Conservation (phyloP, 2,888 invertebrate species). For the Xestia rhomboidea region DNA sequence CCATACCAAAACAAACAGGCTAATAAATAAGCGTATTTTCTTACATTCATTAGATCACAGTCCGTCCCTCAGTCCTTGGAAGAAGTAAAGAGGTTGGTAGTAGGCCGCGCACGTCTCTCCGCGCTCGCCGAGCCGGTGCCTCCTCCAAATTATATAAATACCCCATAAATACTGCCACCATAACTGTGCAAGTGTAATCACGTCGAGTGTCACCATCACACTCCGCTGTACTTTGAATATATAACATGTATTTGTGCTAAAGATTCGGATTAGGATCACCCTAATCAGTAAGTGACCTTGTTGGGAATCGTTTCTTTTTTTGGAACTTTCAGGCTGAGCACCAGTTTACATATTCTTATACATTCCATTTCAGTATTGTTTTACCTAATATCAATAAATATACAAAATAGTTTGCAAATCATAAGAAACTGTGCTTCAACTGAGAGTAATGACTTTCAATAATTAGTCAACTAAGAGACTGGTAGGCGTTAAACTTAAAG, state of each 20-base stretch:
- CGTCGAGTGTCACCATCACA: conserved; percentile 66
- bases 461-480: not conserved
- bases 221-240: conserved; percentile 61
- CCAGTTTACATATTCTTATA: not conserved
- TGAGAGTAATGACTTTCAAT: not conserved
- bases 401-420: not conserved
- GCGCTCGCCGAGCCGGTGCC: conserved; percentile 64
- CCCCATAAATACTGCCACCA: conserved; percentile 69
- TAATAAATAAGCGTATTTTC: conserved; percentile 65
- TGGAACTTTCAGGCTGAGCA: not conserved
- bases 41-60: conserved; percentile 49
- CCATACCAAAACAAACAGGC: conserved; percentile 59
- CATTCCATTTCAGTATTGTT: not conserved
- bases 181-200: conserved; percentile 70
- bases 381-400: not conserved
- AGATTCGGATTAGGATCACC: conserved; percentile 50
- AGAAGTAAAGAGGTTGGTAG: conserved; percentile 69
- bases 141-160: conserved; percentile 70
- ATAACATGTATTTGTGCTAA: conserved; percentile 58
- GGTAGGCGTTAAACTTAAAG: no score
- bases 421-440: not conserved
- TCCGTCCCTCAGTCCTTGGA: conserved; percentile 60
- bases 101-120: conserved; percentile 71
- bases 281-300: conserved; percentile 51
- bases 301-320: conserved; percentile 7